Evolutionary conservation across 2,888 invertebrate species (phyloP), one percentile per base, ranked within the genome.

Genomic region (Drosophila phalerata): DNA sequence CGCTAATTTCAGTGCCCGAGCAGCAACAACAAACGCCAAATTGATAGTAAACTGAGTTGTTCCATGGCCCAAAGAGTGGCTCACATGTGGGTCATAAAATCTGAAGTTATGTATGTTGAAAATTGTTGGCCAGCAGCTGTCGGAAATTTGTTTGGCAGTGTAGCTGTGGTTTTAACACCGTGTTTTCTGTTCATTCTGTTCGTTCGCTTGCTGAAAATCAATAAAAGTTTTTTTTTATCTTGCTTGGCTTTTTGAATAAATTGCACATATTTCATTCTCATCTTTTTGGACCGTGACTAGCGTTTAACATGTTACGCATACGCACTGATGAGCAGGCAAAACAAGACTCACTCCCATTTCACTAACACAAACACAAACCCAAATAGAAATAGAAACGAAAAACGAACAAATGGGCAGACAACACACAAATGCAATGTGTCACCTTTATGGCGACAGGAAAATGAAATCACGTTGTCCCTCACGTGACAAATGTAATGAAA

Each of bases 401-500:
- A 30, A 30, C 10, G 43, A 15, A 55, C 15, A 32, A 45, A 53
- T 52, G 60, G 64, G 17, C 57, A 67, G 42, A 55, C 69, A 58
- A 48, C 56, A 63, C 65, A 73, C 73, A 70, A 80, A 77, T 88
- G 86, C 88, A 86, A 87, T 88, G 88, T 88, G 88, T 88, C 85
- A 86, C 85, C 85, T 86, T 85, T 85, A 85, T 83, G 85, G 88
- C 85, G 84, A 84, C 81, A 85, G 84, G 84, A 84, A 86, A 87
- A 87, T 88, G 85, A 88, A 87, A 87, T 87, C 87, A 88, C 88
- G 87, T 88, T 88, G 87, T 77, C 88, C 77, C 77, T 83, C 87
- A 88, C 88, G 88, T 88, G 89, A 86, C 87, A 88, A 85, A 87
- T 85, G 87, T 85, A 88, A 88, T 88, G 87, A 87, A 88, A 88